Base-by-base conservation (phyloP, 2,888 invertebrate genomes). In the Pasiphila rectangulata region DNA sequence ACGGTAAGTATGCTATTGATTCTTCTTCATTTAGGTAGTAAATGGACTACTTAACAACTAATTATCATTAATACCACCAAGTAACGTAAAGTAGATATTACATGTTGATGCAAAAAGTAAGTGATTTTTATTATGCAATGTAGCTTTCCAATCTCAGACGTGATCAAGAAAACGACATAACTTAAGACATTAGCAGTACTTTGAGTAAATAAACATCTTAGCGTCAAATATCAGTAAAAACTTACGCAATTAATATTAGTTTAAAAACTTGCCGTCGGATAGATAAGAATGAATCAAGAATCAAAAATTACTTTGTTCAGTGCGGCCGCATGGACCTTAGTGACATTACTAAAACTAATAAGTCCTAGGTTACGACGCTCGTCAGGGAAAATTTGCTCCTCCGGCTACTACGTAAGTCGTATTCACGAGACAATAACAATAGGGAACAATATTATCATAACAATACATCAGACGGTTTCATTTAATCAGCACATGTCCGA, bases 1-100 rank as follows among this genome's bases (percentile, higher is more conserved):
- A 87, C 86, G 83, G 57, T 67, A 49, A 7, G 16, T 29, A 15
- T 2, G 30, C n/a, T n/a, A n/a, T n/a, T n/a, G n/a, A n/a, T n/a
- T n/a, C n/a, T n/a, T n/a, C n/a, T n/a, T n/a, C n/a, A n/a, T n/a
- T n/a, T n/a, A n/a, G n/a, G n/a, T n/a, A n/a, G n/a, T n/a, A n/a
- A n/a, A n/a, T n/a, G n/a, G n/a, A n/a, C n/a, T n/a, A n/a, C n/a
- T n/a, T n/a, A n/a, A n/a, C n/a, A n/a, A n/a, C n/a, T n/a, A n/a
- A n/a, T n/a, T n/a, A n/a, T n/a, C n/a, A n/a, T n/a, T n/a, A n/a
- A n/a, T n/a, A n/a, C n/a, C n/a, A n/a, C n/a, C n/a, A n/a, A n/a
- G n/a, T n/a, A n/a, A n/a, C n/a, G n/a, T n/a, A n/a, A n/a, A n/a
- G n/a, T n/a, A n/a, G n/a, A n/a, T n/a, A n/a, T n/a, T n/a, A n/a